Evolutionary conservation across 2,113 vertebrate species (phyloP).

Genomic region (Sarotherodon lohbergeri): DNA sequence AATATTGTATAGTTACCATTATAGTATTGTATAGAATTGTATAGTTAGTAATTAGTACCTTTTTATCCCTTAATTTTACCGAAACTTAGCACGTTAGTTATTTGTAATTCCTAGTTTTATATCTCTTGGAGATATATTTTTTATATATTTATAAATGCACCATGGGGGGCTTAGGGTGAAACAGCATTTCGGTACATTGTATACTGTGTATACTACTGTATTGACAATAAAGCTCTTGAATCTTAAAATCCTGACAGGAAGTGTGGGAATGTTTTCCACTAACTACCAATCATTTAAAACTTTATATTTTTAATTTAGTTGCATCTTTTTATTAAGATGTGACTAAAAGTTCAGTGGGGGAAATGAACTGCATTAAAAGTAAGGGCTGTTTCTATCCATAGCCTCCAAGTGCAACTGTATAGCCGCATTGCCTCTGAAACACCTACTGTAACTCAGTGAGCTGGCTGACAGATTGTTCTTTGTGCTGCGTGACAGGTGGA

Average conservation of each 20-base stretch:
- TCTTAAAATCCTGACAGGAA: neutral
- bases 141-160: no score
- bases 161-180: no score
- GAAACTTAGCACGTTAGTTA: no score
- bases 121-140: no score
- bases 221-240: no score
- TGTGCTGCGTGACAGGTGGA: slow-evolving; percentile 32
- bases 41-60: no score
- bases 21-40: no score
- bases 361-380: neutral
- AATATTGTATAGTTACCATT: no score
- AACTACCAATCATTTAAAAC: neutral
- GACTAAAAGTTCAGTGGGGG: neutral
- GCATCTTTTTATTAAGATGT: neutral
- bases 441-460: slow-evolving; percentile 10
- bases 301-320: neutral
- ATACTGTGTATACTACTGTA: no score
- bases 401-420: neutral
- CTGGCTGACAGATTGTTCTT: slow-evolving; percentile 24
- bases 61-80: no score
- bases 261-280: neutral
- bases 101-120: no score
- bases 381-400: neutral
- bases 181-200: no score
- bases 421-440: slow-evolving; percentile 4